Percentiles rank a stretch among this genome's conserved stretches.
Conservation (phyloP, 2,888 invertebrate genomes). For the Fragum whitleyi region DNA sequence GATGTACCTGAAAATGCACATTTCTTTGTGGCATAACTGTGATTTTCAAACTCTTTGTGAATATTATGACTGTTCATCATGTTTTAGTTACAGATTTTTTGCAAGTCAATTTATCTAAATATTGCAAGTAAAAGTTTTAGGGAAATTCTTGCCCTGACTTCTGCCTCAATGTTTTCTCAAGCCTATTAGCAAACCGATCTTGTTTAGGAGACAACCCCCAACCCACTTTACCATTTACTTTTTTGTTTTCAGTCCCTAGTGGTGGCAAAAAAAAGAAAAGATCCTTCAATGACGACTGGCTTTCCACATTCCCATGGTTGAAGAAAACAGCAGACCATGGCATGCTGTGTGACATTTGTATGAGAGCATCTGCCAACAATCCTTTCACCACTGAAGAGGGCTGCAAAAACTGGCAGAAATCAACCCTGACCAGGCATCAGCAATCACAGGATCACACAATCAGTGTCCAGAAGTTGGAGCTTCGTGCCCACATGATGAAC, state of each 20-base stretch:
- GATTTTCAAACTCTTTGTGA: too few relatives aligned
- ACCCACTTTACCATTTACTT: too few relatives aligned
- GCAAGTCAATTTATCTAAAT: background rate
- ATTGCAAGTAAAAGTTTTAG: background rate
- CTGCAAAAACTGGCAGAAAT: slow-evolving; percentile 17
- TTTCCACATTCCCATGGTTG: background rate
- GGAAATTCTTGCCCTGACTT: background rate
- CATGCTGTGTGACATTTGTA: slow-evolving; percentile 6
- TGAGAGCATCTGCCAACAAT: background rate
- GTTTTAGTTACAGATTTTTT: background rate
- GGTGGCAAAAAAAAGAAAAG: background rate
- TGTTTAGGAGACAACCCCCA: too few relatives aligned
- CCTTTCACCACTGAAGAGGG: slow-evolving; percentile 9
- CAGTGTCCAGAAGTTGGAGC: background rate
- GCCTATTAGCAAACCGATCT: too few relatives aligned
- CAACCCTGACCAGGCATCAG: slow-evolving; percentile 8
- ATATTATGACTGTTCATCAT: too few relatives aligned
- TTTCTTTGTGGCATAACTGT: too few relatives aligned
- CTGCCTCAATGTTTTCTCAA: too few relatives aligned
- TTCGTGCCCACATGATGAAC: background rate
- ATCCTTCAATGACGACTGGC: background rate
- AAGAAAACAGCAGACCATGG: background rate
- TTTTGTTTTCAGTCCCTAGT: background rate
- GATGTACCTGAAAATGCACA: too few relatives aligned
- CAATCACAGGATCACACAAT: background rate